A percentile compares a stretch with the other conserved stretches of the same genome.
Conservation (phyloP, 2,797 vertebrate species). For the Remorina albescens region DNA sequence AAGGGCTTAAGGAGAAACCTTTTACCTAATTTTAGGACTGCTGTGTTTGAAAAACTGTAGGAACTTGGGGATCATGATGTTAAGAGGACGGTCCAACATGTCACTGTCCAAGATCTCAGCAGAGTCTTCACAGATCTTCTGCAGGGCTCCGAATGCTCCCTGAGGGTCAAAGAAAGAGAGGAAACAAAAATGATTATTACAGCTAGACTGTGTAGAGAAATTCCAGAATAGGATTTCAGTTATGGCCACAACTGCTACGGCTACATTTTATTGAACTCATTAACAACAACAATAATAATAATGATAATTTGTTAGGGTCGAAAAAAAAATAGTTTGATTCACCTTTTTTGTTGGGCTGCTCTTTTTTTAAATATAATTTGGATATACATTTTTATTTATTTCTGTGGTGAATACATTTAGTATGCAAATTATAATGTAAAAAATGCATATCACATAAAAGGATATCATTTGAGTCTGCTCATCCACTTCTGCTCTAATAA, state of each 20-base stretch:
- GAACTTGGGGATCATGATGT: constrained; percentile 99
- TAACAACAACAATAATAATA: background rate
- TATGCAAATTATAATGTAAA: too few species aligned
- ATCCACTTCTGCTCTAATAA: constrained; percentile 53
- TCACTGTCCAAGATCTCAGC: constrained; percentile 98
- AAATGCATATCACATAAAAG: background rate
- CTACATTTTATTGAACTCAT: background rate
- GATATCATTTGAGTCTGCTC: background rate
- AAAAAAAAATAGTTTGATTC: background rate
- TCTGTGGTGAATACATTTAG: too few species aligned
- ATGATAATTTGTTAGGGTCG: background rate
- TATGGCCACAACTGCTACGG: background rate
- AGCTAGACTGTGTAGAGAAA: background rate
- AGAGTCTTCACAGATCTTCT: constrained; percentile 99
- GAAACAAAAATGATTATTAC: background rate
- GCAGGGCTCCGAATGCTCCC: constrained; percentile 96
- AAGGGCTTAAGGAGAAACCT: fast-evolving
- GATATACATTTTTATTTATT: too few species aligned
- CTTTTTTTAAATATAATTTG: too few species aligned
- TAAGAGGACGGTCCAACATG: constrained; percentile 94
- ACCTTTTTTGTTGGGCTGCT: background rate
- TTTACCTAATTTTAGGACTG: constrained; percentile 96
- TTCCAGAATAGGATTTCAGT: background rate
- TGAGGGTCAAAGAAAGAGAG: constrained; percentile 48
- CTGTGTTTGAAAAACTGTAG: constrained; percentile 98